Evolutionary conservation across 2,113 vertebrate species (phyloP).

Genomic region (Campylomormyrus numenius): DNA sequence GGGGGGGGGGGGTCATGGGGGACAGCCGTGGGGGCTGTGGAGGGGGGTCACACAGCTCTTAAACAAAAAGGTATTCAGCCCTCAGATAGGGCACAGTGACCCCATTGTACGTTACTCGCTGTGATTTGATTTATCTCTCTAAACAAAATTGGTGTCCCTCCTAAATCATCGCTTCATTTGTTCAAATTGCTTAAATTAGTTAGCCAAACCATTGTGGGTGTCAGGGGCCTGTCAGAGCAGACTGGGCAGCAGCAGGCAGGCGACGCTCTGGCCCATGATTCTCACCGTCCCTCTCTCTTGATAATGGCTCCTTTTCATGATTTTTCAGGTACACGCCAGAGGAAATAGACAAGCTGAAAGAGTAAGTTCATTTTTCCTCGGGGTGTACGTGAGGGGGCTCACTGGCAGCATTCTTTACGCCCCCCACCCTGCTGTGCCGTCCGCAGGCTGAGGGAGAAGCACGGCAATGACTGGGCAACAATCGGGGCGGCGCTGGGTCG

Average conservation of each 20-base stretch:
- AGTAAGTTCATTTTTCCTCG: conserved; percentile 67
- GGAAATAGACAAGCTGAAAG: conserved; percentile 92
- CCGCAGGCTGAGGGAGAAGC: conserved; percentile 79
- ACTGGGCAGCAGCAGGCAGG: background rate
- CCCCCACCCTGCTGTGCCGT: background rate
- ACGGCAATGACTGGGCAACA: conserved; percentile 98
- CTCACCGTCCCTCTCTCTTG: background rate
- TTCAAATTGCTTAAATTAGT: background rate
- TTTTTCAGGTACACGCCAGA: conserved; percentile 80
- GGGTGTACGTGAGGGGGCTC: background rate
- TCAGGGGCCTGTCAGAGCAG: background rate
- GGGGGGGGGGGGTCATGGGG: background rate
- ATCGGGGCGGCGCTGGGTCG: conserved; percentile 92
- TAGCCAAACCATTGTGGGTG: background rate
- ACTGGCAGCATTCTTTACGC: background rate
- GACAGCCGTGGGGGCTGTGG: too few species aligned
- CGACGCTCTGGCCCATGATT: background rate
- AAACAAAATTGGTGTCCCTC: background rate
- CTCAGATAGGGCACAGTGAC: background rate
- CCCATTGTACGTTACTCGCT: background rate
- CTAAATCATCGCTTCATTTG: background rate
- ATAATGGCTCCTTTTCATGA: conserved; percentile 31
- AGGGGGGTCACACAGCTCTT: background rate
- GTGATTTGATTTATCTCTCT: conserved; percentile 4
- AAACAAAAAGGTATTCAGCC: background rate